These are phyloP conservation scores for Lophochroa leadbeateri DNA, from an alignment of 2,113 vertebrate species.

Conservation along the genomic window DNA sequence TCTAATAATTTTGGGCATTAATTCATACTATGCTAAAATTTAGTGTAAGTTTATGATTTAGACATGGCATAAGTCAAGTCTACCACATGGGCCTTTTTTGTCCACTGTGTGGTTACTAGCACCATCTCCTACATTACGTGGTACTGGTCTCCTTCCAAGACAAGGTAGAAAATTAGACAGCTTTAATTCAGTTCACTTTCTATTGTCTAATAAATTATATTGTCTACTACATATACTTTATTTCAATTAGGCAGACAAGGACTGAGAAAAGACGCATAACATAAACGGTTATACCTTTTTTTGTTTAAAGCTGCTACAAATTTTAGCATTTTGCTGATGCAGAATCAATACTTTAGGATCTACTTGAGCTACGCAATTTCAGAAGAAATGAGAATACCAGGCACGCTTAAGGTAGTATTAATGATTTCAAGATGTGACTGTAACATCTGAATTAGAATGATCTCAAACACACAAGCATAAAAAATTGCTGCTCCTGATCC, in stretches of 20 bases:
- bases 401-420: neutral
- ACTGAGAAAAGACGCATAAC: neutral
- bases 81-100: neutral
- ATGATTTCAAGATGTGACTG: constrained; percentile 32
- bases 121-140: neutral
- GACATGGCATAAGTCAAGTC: neutral
- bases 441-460: neutral
- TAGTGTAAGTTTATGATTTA: neutral
- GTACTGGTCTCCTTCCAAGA: neutral
- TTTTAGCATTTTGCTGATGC: neutral
- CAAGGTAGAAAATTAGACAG: neutral
- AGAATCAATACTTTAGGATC: neutral
- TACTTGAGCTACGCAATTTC: neutral
- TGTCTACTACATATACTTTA: neutral
- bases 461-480: neutral
- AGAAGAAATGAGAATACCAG: constrained; percentile 1
- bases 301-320: neutral
- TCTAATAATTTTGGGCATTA: neutral
- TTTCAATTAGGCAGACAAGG: neutral
- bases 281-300: neutral
- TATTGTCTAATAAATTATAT: neutral
- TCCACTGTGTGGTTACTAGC: neutral
- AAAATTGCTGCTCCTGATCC: neutral
- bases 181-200: neutral
- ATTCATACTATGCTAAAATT: neutral